These are phyloP conservation scores for Umimayanthus kanabou DNA, from an alignment of 92 coral and sea anemone species.

Conservation along the genomic window DNA sequence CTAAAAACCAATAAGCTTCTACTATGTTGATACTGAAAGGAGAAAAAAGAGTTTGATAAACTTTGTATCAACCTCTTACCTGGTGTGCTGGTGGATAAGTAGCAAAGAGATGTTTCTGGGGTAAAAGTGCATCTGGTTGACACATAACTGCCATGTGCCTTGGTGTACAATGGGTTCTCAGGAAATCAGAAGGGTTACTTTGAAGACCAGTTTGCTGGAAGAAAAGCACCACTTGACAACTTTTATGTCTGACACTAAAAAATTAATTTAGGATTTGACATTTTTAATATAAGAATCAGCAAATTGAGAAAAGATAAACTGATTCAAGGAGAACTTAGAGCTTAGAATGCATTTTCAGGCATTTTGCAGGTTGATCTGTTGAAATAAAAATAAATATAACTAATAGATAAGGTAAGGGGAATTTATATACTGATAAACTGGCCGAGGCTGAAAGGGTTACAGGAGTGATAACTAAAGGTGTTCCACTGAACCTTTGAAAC, in stretches of 20 bases:
- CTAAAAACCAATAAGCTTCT: background rate
- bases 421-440: no score
- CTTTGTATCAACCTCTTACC: conserved; percentile 15
- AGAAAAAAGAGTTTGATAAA: background rate
- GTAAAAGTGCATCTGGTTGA: conserved; percentile 74
- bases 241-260: background rate
- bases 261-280: background rate
- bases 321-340: background rate
- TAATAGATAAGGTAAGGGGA: no score
- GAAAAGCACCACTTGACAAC: background rate
- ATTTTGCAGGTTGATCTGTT: no score
- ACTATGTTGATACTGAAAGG: background rate
- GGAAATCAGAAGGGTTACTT: conserved; percentile 65
- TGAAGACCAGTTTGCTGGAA: conserved; percentile 65
- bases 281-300: no score
- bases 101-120: conserved; percentile 80
- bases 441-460: no score
- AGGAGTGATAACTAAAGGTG: no score
- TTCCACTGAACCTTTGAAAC: no score
- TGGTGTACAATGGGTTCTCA: conserved; percentile 69
- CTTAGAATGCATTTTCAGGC: background rate
- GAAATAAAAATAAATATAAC: no score
- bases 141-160: conserved; percentile 69
- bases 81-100: conserved; percentile 53
- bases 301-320: no score